Percentiles rank a stretch among this genome's conserved stretches.
These are phyloP conservation scores for Eciton burchellii DNA, from an alignment of 1,140 invertebrate genomes.

Conservation along the genomic window DNA sequence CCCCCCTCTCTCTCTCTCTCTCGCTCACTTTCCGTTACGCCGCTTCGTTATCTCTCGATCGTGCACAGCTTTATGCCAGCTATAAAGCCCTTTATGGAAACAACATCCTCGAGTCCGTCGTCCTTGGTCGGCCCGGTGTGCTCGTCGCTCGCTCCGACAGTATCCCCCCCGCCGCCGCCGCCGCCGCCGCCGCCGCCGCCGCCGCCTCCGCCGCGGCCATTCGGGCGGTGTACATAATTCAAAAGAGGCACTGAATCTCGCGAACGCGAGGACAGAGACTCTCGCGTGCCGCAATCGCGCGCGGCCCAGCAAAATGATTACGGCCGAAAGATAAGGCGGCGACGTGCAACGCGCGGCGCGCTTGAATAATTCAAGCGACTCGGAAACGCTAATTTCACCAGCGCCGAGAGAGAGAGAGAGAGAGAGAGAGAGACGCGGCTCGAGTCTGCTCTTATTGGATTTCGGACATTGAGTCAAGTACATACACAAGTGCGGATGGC, in stretches of 20 bases:
- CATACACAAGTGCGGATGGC: constrained; percentile 25
- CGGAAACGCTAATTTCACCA: constrained; percentile 72
- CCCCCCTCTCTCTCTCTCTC: too few relatives aligned
- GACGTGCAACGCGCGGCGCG: constrained; percentile 9
- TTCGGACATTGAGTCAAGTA: constrained; percentile 65
- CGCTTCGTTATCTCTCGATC: too few relatives aligned
- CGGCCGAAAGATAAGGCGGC: constrained; percentile 63
- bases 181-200: too few relatives aligned
- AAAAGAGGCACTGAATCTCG: constrained; percentile 33
- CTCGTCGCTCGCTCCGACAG: too few relatives aligned
- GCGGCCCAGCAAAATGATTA: constrained; percentile 65
- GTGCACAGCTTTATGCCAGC: not conserved
- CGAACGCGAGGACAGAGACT: constrained; percentile 21
- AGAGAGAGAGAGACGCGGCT: not conserved
- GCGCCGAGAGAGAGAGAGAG: constrained; percentile 14
- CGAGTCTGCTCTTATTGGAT: constrained; percentile 66
- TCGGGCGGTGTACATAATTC: constrained; percentile 37
- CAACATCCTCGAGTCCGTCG: too few relatives aligned
- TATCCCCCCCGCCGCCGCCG: too few relatives aligned
- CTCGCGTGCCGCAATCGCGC: constrained; percentile 60
- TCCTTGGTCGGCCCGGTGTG: too few relatives aligned
- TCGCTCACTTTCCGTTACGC: too few relatives aligned
- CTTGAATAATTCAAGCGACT: constrained; percentile 70
- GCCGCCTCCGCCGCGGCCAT: too few relatives aligned
- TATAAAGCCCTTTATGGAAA: not conserved